Evolutionary conservation across 2,888 invertebrate genomes (phyloP), one percentile per base, ranked within the genome.

Genomic region (Lottia gigantea): DNA sequence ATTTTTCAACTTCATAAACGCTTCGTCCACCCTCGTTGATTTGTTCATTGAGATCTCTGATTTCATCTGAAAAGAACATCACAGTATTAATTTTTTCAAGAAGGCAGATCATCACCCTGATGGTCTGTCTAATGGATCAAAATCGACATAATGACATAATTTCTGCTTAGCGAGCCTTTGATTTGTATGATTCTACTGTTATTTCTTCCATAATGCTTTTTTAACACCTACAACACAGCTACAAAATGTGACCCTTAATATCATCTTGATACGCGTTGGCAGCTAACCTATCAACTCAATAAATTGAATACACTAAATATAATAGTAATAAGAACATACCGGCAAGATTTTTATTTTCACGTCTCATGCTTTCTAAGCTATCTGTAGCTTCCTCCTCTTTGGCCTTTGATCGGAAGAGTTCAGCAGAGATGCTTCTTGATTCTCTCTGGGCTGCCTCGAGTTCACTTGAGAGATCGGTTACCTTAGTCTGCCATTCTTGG

Each of bases 401-500:
- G 86, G 92, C 91, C 92, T 97, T 96, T 89, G 98, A 95, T 91
- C 97, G 95, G 96, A 97, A 98, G 89, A 98, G 91, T 91, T 98
- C 98, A 82, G 98, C 97, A 90, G 97, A 96, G 91, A 96, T 96
- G 93, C 96, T 97, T 90, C 98, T 94, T 93, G 96, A 96, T 91
- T 98, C 98, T 91, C 97, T 96, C 91, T 98, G 97, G 90, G 96
- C 95, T 87, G 96, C 96, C 87, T 98, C 98, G 79, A 98, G 93
- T 90, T 98, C 98, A 86, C 96, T 25, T 72, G 80, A 76, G 31
- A 83, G 71, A 90, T 98, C 98, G 88, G 98, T 97, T 88, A 95
- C 87, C 92, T 98, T 98, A 91, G 96, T 94, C 91, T 98, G 98
- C 98, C 98, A 99, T 93, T 98, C 98, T 84, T 95, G 95, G 89